These are phyloP conservation scores for Cryptomyrus ogoouensis DNA, from an alignment of 2,113 vertebrate species.

Conservation along the genomic window DNA sequence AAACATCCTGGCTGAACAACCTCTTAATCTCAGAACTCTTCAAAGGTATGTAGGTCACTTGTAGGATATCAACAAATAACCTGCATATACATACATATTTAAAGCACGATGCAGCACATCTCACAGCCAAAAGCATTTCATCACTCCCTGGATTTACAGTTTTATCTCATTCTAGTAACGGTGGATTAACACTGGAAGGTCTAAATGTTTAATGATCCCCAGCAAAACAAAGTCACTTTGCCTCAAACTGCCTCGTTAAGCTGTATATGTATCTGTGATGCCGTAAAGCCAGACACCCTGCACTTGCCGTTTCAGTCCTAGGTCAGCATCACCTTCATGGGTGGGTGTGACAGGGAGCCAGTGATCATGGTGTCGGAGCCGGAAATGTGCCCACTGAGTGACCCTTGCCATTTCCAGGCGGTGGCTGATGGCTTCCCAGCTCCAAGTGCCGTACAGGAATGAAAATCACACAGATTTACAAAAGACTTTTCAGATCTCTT, in stretches of 20 bases:
- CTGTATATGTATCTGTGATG: neutral
- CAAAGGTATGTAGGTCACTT: neutral
- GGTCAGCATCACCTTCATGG: neutral
- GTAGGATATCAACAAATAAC: neutral
- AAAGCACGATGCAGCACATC: neutral
- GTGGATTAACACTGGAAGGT: conserved; percentile 21
- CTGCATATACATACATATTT: neutral
- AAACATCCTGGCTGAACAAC: neutral
- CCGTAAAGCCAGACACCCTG: neutral
- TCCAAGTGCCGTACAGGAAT: neutral
- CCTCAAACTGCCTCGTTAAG: conserved; percentile 24
- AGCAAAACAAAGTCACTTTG: conserved; percentile 30
- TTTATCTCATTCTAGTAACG: conserved; percentile 17
- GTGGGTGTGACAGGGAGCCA: neutral
- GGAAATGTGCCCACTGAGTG: neutral
- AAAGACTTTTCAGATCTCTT: conserved; percentile 41
- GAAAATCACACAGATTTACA: conserved; percentile 46
- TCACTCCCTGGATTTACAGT: conserved; percentile 30
- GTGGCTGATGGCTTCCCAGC: neutral
- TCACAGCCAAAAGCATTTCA: conserved; percentile 14
- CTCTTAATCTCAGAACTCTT: conserved; percentile 4
- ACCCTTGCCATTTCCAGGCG: neutral
- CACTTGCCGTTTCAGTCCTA: neutral
- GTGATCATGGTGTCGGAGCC: neutral
- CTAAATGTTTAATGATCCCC: conserved; percentile 21